Evolutionary conservation across 2,113 vertebrate genomes (phyloP).

Genomic region (Hyla sarda): DNA sequence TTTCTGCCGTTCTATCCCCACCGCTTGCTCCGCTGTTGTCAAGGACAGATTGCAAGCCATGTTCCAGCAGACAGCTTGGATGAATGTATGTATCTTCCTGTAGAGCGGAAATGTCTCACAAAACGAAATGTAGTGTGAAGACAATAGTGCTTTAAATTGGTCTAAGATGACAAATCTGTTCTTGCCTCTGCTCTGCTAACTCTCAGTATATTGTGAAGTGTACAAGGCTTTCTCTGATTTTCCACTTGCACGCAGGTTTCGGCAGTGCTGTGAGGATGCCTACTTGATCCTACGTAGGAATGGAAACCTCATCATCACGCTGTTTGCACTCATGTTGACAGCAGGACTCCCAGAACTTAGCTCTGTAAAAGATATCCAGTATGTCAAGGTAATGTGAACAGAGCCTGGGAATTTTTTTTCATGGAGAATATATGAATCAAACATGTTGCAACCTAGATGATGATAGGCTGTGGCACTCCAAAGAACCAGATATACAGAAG

Average conservation of each 20-base stretch:
- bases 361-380: slow-evolving; percentile 98
- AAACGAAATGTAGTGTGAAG: neutral
- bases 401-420: too few species aligned
- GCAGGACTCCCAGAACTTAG: slow-evolving; percentile 96
- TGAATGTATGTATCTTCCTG: neutral
- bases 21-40: neutral
- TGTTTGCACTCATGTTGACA: slow-evolving; percentile 98
- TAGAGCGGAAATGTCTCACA: neutral
- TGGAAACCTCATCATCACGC: slow-evolving; percentile 96
- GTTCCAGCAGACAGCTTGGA: neutral
- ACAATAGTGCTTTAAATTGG: neutral
- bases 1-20: neutral
- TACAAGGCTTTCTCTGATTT: neutral
- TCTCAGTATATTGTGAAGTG: neutral
- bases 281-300: slow-evolving; percentile 92
- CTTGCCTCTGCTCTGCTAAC: neutral
- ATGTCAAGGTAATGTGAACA: slow-evolving; percentile 88
- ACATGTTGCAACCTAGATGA: neutral
- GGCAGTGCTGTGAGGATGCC: slow-evolving; percentile 94
- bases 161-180: neutral
- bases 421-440: too few species aligned
- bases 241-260: slow-evolving; percentile 88
- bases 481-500: neutral
- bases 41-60: neutral
- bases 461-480: neutral